A percentile compares a stretch with the other conserved stretches of the same genome.
Evolutionary conservation across 2,888 invertebrate species (phyloP).

Genomic region (Alentia gelatinosa): DNA sequence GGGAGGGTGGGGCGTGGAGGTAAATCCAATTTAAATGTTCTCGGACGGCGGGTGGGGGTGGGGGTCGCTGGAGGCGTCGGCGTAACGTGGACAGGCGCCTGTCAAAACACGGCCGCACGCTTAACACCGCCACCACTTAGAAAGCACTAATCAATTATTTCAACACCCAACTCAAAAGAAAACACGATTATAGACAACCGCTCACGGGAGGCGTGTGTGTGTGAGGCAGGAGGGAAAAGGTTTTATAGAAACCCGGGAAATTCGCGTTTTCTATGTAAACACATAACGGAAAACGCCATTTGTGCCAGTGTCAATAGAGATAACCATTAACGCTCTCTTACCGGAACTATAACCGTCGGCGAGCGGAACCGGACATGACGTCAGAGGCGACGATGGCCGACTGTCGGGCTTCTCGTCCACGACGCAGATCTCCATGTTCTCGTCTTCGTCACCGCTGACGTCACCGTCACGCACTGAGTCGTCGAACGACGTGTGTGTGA

Average conservation of each 20-base stretch:
- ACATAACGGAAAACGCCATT: background rate
- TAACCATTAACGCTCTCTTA: too few species aligned
- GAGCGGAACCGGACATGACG: conserved; percentile 54
- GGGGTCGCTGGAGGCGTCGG: background rate
- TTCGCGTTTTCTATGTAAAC: background rate
- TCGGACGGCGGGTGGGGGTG: too few species aligned
- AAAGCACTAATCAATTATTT: conserved; percentile 38
- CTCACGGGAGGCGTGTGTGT: background rate
- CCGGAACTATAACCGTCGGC: background rate
- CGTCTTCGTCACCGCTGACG: conserved; percentile 61
- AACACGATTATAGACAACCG: conserved; percentile 11
- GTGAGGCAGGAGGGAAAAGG: background rate
- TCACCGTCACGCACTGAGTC: conserved; percentile 28
- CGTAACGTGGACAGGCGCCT: background rate
- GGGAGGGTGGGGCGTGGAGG: too few species aligned
- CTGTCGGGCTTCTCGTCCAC: conserved; percentile 60
- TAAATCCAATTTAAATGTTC: background rate
- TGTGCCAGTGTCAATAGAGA: too few species aligned
- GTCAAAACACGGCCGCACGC: conserved; percentile 8
- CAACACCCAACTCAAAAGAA: conserved; percentile 49
- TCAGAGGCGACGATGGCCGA: conserved; percentile 36
- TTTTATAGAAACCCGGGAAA: background rate
- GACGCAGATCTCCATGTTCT: conserved; percentile 64
- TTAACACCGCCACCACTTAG: conserved; percentile 7
- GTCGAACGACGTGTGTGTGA: conserved; percentile 23